phyloP scores from a whole-genome alignment of 2,888 invertebrate genomes.

The Synanthedon myopaeformis region DNA sequence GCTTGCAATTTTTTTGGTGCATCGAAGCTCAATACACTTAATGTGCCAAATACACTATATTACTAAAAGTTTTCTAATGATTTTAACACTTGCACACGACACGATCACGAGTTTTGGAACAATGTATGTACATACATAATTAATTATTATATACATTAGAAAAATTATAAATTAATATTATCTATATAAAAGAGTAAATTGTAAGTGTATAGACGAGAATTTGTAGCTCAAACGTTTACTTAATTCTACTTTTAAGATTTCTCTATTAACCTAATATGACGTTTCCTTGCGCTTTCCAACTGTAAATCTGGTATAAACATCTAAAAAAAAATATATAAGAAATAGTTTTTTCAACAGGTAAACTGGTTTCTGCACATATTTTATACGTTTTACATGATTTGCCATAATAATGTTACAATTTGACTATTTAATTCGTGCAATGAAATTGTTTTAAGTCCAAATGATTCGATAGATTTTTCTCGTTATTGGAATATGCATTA shows the following conservation, averaged over 20 bases:
- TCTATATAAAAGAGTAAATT: slow-evolving; percentile 14
- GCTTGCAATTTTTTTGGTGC: slow-evolving; percentile 29
- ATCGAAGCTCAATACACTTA: slow-evolving; percentile 38
- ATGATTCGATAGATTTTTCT: too few relatives aligned
- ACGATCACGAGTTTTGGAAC: slow-evolving; percentile 49
- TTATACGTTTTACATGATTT: too few relatives aligned
- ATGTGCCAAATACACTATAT: slow-evolving; percentile 45
- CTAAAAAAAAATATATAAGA: too few relatives aligned
- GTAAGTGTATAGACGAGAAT: slow-evolving; percentile 44
- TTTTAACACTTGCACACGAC: slow-evolving; percentile 25
- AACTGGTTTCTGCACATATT: too few relatives aligned
- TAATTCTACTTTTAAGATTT: slow-evolving; percentile 35
- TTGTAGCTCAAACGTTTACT: slow-evolving; percentile 54
- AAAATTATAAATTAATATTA: slow-evolving; percentile 28
- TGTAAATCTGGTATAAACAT: slow-evolving; percentile 4
- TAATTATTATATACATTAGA: slow-evolving; percentile 24
- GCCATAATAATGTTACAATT: too few relatives aligned
- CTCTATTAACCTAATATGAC: slow-evolving; percentile 22
- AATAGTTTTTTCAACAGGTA: too few relatives aligned
- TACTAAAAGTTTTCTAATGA: slow-evolving; percentile 12
- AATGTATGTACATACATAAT: slow-evolving; percentile 58
- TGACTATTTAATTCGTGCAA: too few relatives aligned
- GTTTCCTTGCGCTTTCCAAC: background rate
- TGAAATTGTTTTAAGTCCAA: too few relatives aligned
- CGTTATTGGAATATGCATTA: too few relatives aligned